phyloP scores from a whole-genome alignment of 2,113 vertebrate species.

The Glaucomys volans region DNA sequence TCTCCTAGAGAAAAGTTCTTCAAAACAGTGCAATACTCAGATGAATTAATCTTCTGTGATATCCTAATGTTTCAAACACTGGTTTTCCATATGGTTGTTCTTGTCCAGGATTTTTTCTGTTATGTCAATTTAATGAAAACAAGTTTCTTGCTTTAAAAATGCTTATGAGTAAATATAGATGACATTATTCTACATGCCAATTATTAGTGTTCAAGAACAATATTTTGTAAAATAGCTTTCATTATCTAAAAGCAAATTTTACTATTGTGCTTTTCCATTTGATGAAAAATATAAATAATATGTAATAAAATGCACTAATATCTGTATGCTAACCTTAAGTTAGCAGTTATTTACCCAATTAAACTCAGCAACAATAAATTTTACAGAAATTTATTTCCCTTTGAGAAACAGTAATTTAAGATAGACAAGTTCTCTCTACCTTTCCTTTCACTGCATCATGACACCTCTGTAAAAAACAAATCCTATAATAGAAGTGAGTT shows the following conservation, averaged over 20 bases:
- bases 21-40: constrained; percentile 11
- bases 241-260: neutral
- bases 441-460: neutral
- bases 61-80: constrained; percentile 66
- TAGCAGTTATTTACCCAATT: neutral
- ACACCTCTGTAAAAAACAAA: neutral
- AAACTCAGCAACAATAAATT: neutral
- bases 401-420: constrained; percentile 12
- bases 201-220: neutral
- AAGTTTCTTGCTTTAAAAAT: constrained; percentile 24
- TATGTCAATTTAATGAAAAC: constrained; percentile 63
- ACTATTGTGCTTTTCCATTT: neutral
- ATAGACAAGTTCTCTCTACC: neutral
- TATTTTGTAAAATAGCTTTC: neutral
- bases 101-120: constrained; percentile 26
- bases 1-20: constrained; percentile 60
- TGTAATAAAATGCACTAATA: neutral
- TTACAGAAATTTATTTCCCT: constrained; percentile 1
- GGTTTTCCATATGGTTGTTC: constrained; percentile 56
- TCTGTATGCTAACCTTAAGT: neutral
- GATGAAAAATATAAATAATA: neutral
- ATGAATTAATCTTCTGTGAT: constrained; percentile 46
- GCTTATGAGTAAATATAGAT: rapidly evolving
- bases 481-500: neutral
- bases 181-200: neutral